Percentiles rank a stretch among this genome's conserved stretches.
Evolutionary conservation across 2,888 invertebrate species (phyloP).

Genomic region (Tachina grossa): DNA sequence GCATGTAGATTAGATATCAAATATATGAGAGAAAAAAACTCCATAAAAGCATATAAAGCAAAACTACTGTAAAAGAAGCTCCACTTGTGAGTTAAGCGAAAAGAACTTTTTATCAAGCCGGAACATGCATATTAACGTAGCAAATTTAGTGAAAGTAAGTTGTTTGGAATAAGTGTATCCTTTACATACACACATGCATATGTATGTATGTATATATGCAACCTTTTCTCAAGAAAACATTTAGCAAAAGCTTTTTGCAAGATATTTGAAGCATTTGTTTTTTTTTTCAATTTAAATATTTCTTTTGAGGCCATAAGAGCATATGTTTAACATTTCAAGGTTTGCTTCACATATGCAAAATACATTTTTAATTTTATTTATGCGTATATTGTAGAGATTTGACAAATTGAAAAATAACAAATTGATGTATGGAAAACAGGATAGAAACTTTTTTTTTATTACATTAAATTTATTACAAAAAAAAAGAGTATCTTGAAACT

Average conservation of each 20-base stretch:
- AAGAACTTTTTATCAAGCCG: conserved; percentile 45
- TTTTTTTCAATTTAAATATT: conserved; percentile 16
- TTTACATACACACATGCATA: too few species aligned
- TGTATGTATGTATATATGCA: too few species aligned
- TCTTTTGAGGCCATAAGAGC: not conserved
- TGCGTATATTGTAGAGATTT: not conserved
- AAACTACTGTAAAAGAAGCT: conserved; percentile 10
- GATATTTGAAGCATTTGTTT: conserved; percentile 7
- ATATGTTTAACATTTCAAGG: not conserved
- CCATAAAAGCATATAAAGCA: not conserved
- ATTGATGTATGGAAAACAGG: conserved; percentile 17
- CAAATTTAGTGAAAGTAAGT: conserved; percentile 67
- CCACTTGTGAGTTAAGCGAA: conserved; percentile 20
- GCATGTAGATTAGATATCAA: conserved; percentile 8
- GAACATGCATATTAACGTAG: conserved; percentile 54
- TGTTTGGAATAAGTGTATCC: not conserved
- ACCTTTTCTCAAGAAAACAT: not conserved
- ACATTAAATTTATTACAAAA: not conserved
- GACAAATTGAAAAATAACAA: conserved; percentile 41
- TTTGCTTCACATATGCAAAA: not conserved
- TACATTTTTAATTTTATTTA: not conserved
- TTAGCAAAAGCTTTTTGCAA: conserved; percentile 33
- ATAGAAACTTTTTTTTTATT: not conserved
- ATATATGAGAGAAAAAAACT: not conserved
- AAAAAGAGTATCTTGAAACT: not conserved